Conservation (phyloP, 2,113 vertebrate species). For the Vidua chalybeata region DNA sequence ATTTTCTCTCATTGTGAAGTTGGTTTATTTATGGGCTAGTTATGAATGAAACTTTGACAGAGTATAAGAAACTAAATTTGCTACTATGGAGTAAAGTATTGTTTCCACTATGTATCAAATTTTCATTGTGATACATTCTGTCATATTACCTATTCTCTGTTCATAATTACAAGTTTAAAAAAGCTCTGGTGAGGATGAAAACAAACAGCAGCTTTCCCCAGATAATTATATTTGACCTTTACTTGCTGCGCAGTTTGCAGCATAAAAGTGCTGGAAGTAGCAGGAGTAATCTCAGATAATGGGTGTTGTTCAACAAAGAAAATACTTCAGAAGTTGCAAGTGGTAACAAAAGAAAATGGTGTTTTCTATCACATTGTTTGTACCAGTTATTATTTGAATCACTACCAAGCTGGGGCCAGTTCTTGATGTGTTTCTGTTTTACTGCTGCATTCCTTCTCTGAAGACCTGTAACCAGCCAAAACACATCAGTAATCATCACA, state of each 20-base stretch:
- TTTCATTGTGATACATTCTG: neutral
- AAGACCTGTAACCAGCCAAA: neutral
- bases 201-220: conserved; percentile 9
- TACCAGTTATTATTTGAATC: neutral
- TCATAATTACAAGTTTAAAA: conserved; percentile 6
- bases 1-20: neutral
- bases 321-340: conserved; percentile 2
- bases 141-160: neutral
- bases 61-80: neutral
- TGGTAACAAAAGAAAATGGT: neutral
- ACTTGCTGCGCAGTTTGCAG: neutral
- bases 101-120: neutral
- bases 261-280: neutral
- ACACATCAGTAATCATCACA: neutral
- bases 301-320: neutral
- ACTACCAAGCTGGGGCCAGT: neutral
- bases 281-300: neutral
- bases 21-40: neutral
- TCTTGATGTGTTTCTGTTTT: neutral
- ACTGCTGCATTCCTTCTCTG: neutral
- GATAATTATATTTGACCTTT: conserved; percentile 57
- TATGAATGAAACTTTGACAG: neutral
- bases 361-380: neutral
- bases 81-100: neutral
- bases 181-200: neutral